Conservation (phyloP, 2,797 vertebrate genomes). For the Menidia menidia region DNA sequence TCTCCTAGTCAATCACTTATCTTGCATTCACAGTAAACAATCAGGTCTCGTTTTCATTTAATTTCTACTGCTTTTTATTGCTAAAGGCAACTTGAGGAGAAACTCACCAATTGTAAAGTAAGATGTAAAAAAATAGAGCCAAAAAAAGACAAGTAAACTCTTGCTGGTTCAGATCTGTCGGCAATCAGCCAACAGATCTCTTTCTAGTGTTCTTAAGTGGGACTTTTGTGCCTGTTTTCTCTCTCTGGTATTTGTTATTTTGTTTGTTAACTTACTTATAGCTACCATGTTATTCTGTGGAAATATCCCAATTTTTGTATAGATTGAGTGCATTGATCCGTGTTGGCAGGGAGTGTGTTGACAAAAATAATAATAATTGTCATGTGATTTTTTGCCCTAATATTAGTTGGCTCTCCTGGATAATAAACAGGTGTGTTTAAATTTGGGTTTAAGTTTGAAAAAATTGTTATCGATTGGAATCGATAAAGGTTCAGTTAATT, state of each 20-base stretch:
- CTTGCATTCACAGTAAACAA: background rate
- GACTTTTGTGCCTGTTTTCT: conserved; percentile 27
- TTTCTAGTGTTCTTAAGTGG: conserved; percentile 46
- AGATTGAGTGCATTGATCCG: background rate
- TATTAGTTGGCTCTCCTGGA: conserved; percentile 7
- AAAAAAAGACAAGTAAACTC: conserved; percentile 25
- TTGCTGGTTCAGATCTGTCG: conserved; percentile 33
- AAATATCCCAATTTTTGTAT: background rate
- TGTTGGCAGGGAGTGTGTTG: conserved; percentile 46
- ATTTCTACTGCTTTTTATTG: conserved; percentile 2
- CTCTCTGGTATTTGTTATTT: conserved; percentile 43
- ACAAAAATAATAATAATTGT: conserved; percentile 44
- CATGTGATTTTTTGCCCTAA: conserved; percentile 21
- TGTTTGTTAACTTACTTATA: conserved; percentile 31
- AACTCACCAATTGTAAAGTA: background rate
- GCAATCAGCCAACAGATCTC: conserved; percentile 63
- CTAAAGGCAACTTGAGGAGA: conserved; percentile 19
- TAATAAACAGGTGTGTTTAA: background rate
- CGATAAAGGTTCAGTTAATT: conserved; percentile 17
- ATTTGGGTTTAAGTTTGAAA: background rate
- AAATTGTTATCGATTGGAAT: conserved; percentile 5
- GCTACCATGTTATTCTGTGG: conserved; percentile 19
- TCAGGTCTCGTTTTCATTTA: background rate
- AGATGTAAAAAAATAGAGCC: conserved; percentile 28
- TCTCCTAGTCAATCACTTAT: background rate